Evolutionary conservation across 1,140 invertebrate genomes (phyloP).

Genomic region (Thaumetopoea pityocampa): DNA sequence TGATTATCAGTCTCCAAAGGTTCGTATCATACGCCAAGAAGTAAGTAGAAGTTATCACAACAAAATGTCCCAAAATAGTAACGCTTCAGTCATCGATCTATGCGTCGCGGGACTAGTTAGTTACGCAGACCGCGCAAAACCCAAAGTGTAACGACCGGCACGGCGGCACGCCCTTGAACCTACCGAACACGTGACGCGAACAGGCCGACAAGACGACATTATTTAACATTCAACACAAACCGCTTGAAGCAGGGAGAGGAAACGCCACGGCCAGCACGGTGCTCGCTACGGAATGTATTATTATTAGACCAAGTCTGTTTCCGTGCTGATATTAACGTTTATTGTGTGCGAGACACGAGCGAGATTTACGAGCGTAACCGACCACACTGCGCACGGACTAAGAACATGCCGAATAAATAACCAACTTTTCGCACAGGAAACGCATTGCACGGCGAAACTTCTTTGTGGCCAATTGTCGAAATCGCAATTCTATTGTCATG

Average conservation of each 20-base stretch:
- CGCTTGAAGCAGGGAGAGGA: constrained; percentile 20
- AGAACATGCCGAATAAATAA: too few relatives aligned
- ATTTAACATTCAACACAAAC: constrained; percentile 23
- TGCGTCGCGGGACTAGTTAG: constrained; percentile 7
- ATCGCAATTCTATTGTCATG: too few relatives aligned
- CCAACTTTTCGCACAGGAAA: too few relatives aligned
- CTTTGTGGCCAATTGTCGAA: too few relatives aligned
- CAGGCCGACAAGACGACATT: constrained; percentile 25
- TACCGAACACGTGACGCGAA: constrained; percentile 40
- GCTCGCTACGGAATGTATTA: constrained; percentile 21
- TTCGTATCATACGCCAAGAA: constrained; percentile 2
- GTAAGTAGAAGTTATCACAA: constrained; percentile 2
- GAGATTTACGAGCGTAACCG: not conserved
- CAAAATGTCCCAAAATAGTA: constrained; percentile 11
- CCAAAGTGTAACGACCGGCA: constrained; percentile 42
- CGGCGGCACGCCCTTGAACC: constrained; percentile 51
- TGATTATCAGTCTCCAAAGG: too few relatives aligned
- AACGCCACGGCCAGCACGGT: constrained; percentile 11
- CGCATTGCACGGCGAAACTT: too few relatives aligned
- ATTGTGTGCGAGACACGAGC: not conserved
- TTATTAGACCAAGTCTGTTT: constrained; percentile 15
- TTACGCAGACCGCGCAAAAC: constrained; percentile 34
- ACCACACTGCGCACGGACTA: not conserved
- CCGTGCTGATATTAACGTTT: constrained; percentile 3
- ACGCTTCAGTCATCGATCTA: constrained; percentile 14